Percentiles rank a stretch among this genome's conserved stretches.
These are phyloP conservation scores for Burhinus oedicnemus DNA, from an alignment of 2,113 vertebrate species.

Conservation along the genomic window DNA sequence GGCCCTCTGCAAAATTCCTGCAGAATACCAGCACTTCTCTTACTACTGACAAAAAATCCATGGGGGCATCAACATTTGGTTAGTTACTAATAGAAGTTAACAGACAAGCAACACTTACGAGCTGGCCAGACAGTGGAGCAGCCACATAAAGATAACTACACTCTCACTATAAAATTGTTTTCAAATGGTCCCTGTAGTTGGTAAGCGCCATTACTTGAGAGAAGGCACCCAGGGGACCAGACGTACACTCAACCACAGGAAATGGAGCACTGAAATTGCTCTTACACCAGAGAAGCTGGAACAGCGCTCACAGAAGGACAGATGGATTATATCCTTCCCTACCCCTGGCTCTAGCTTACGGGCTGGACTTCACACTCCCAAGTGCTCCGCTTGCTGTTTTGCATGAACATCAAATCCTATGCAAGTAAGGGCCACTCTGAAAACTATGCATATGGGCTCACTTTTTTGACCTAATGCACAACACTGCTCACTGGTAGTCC, in stretches of 20 bases:
- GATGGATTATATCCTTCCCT: background rate
- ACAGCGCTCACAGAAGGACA: background rate
- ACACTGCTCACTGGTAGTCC: background rate
- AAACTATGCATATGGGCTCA: background rate
- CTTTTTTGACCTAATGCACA: background rate
- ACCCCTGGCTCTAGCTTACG: background rate
- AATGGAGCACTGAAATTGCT: background rate
- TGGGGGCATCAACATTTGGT: background rate
- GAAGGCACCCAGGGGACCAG: background rate
- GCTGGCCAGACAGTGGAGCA: background rate
- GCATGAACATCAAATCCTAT: background rate
- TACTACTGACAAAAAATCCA: background rate
- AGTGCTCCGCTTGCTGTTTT: background rate
- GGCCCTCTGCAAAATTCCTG: background rate
- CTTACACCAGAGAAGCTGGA: background rate
- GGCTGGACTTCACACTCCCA: background rate
- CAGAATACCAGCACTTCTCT: background rate
- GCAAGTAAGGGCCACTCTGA: background rate
- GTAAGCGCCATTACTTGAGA: background rate
- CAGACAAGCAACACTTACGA: rapidly evolving
- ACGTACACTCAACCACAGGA: background rate
- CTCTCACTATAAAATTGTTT: background rate
- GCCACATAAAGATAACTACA: background rate
- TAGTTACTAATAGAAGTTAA: background rate
- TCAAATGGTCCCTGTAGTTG: background rate